These are phyloP conservation scores for Drosophila sechellia DNA, from an alignment of 1,140 invertebrate species.

Conservation along the genomic window DNA sequence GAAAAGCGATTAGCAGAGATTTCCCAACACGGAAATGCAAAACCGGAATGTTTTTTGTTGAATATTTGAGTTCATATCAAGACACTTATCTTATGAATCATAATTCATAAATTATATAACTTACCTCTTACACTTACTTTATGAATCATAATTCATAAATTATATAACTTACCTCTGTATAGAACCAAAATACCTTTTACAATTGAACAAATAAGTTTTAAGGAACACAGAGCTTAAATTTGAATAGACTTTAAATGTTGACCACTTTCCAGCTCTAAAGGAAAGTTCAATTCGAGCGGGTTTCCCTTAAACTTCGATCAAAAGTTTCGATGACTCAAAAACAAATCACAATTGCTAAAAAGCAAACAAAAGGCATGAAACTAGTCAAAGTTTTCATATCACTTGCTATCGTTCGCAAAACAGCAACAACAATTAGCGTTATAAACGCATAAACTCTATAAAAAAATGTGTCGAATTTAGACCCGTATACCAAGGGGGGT, in stretches of 20 bases:
- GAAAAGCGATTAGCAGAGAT: not conserved
- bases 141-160: not conserved
- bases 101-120: no score
- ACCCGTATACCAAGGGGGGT: slow-evolving; percentile 35
- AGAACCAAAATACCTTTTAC: no score
- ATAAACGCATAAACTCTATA: slow-evolving; percentile 51
- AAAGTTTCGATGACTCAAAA: slow-evolving; percentile 36
- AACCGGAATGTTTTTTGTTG: not conserved
- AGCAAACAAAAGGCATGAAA: slow-evolving; percentile 7
- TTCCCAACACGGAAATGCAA: not conserved
- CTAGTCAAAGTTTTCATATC: slow-evolving; percentile 39
- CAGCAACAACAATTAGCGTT: slow-evolving; percentile 46
- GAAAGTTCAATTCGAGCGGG: slow-evolving; percentile 4
- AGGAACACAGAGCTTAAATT: no score
- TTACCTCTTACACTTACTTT: not conserved
- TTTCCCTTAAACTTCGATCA: slow-evolving; percentile 6
- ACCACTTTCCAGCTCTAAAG: no score
- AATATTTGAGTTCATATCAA: not conserved
- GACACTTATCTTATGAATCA: not conserved
- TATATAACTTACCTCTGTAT: no score
- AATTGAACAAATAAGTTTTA: no score
- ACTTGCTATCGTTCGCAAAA: slow-evolving; percentile 51
- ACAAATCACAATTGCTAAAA: slow-evolving; percentile 30
- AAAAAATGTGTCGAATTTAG: slow-evolving; percentile 20
- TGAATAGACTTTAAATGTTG: no score